Evolutionary conservation across 1,140 invertebrate genomes (phyloP), one percentile per base, ranked within the genome.

Genomic region (Melanaphis sacchari): DNA sequence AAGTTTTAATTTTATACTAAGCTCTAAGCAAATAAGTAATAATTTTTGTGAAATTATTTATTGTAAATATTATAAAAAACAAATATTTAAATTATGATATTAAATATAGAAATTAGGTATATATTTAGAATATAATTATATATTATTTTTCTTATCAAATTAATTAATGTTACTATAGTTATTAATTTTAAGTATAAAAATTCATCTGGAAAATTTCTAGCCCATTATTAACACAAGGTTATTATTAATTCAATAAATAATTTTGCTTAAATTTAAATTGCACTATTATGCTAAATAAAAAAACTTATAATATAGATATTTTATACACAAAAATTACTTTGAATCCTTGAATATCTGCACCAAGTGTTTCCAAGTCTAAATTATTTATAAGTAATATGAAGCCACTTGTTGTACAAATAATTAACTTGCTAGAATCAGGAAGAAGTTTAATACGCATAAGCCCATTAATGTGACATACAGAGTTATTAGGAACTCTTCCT

Each of bases 301-400:
- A 15, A n/a, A 76, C 31, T 43, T 41, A 40, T 41, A 43, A 26
- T 7, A n/a, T 49, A 89, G 24, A 82, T 87, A 38, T 38, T 41
- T 94, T 31, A 59, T 46, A 18, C n/a, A 49, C 21, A 92, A 46
- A 85, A 91, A 87, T 94, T 94, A 98, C 98, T 96, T 98, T 97
- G 95, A 99, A 99, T 88, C 97, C 97, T 94, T 96, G 96, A 89
- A 99, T 96, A 95, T 99, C 98, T 94, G 97, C 96, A 40, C 96
- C 96, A 93, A 99, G 95, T 21, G 97, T 97, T 43, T 96, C 96
- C 93, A 99, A 95, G 95, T 98, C 97, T 22, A 99, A 96, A 95
- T 99, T 96, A 95, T 99, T 98, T 93, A 99, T 97, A 82, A 99
- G 96, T 94, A 99, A 97, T 41, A 99, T 96, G 95, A 98, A 98